These are phyloP conservation scores for Agrotis ipsilon DNA, from an alignment of 2,888 invertebrate genomes.

Conservation along the genomic window DNA sequence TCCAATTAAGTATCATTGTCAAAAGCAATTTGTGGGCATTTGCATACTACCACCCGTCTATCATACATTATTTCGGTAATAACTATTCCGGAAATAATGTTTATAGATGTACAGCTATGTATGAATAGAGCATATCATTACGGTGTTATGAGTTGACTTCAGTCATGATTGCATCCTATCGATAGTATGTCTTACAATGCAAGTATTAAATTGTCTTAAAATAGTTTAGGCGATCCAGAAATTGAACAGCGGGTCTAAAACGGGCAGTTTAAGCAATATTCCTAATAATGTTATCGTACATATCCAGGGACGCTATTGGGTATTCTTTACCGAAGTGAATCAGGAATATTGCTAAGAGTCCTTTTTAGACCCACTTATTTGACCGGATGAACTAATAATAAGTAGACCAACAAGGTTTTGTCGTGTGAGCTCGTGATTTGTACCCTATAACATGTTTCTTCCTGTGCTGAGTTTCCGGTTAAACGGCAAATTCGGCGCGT, in stretches of 20 bases:
- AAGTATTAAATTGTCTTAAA: constrained; percentile 3
- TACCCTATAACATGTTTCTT: constrained; percentile 74
- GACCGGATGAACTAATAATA: constrained; percentile 11
- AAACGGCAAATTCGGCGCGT: constrained; percentile 84
- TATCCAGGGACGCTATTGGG: no score
- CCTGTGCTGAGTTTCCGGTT: constrained; percentile 77
- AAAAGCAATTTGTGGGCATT: constrained; percentile 76
- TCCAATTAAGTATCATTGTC: constrained; percentile 74
- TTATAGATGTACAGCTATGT: constrained; percentile 19
- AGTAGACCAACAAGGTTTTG: constrained; percentile 61
- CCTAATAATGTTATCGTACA: no score
- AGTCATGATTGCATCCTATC: constrained; percentile 12
- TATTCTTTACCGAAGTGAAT: no score
- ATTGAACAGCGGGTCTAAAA: not conserved
- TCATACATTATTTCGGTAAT: constrained; percentile 71
- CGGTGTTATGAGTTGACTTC: constrained; percentile 20
- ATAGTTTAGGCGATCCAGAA: not conserved
- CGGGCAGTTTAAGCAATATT: no score
- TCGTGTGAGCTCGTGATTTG: constrained; percentile 70
- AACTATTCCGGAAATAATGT: constrained; percentile 43
- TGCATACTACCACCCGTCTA: constrained; percentile 75
- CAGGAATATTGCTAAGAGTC: no score
- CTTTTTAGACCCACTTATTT: not conserved
- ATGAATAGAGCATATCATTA: constrained; percentile 24
- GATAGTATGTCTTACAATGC: not conserved